Percentiles rank a stretch among this genome's conserved stretches.
Evolutionary conservation across 2,888 invertebrate genomes (phyloP).

Genomic region (Anthophora plumipes): DNA sequence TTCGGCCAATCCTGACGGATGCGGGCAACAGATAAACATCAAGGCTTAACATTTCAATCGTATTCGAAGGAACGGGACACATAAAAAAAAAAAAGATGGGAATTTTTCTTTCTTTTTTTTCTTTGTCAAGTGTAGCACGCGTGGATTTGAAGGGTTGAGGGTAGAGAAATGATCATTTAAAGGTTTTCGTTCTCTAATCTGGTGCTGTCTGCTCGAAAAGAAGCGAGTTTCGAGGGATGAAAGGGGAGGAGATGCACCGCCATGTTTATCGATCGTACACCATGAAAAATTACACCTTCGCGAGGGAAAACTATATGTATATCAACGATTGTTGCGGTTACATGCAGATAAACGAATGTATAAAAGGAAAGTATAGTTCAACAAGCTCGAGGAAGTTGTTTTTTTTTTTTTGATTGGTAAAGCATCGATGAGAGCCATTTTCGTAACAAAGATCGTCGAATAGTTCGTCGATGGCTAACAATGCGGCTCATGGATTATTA

Average conservation of each 20-base stretch:
- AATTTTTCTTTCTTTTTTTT: neutral
- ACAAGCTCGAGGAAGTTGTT: too few relatives aligned
- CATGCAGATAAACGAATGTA: constrained; percentile 4
- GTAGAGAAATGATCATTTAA: too few relatives aligned
- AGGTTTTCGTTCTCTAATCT: too few relatives aligned
- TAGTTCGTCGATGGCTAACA: constrained; percentile 11
- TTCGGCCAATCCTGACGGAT: constrained; percentile 92
- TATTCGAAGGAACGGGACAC: constrained; percentile 38
- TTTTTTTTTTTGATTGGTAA: too few relatives aligned
- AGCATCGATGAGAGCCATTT: too few relatives aligned
- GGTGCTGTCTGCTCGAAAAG: neutral
- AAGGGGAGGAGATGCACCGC: neutral
- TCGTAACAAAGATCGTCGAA: too few relatives aligned
- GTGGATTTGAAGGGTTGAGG: too few relatives aligned
- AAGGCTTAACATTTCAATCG: constrained; percentile 65
- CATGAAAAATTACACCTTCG: neutral
- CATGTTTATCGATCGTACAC: constrained; percentile 2
- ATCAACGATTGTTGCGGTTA: neutral
- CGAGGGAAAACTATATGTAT: neutral
- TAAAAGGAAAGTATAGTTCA: too few relatives aligned
- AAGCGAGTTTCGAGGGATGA: constrained; percentile 9
- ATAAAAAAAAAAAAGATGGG: neutral
- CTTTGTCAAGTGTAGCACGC: neutral
- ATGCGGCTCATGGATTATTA: constrained; percentile 35
- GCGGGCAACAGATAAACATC: constrained; percentile 83